phyloP scores from a whole-genome alignment of 2,113 vertebrate genomes.

The Callionymus lyra region DNA sequence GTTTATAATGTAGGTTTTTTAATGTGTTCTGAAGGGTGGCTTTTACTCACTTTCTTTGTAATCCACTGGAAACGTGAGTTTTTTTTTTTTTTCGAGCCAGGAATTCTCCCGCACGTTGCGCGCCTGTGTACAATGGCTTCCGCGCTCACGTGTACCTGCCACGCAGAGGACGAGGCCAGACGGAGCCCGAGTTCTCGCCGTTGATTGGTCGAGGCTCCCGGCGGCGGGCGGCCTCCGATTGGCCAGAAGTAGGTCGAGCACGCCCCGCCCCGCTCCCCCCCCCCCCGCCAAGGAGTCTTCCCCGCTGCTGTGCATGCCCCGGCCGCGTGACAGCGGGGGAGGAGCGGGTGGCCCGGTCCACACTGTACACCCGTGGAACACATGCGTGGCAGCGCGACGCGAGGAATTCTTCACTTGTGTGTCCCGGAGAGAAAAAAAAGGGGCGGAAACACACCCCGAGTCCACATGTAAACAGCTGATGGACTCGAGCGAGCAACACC shows the following conservation, averaged over 20 bases:
- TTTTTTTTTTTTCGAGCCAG: constrained; percentile 30
- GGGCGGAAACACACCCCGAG: constrained; percentile 2
- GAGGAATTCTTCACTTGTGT: constrained; percentile 28
- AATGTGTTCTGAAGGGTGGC: constrained; percentile 5
- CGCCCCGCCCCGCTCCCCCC: constrained; percentile 56
- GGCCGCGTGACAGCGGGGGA: constrained; percentile 65
- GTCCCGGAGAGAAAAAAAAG: background rate
- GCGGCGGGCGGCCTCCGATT: constrained; percentile 40
- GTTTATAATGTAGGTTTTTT: background rate
- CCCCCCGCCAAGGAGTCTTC: constrained; percentile 51
- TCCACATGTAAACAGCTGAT: constrained; percentile 12
- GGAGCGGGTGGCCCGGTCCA: constrained; percentile 36
- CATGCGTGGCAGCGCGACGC: constrained; percentile 29
- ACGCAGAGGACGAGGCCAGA: constrained; percentile 51
- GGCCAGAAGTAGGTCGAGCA: constrained; percentile 47
- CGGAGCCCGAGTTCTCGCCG: constrained; percentile 19
- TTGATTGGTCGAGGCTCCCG: constrained; percentile 37
- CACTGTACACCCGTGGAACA: constrained; percentile 38
- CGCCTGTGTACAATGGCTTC: constrained; percentile 55
- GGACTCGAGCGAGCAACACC: background rate
- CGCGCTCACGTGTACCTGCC: constrained; percentile 63
- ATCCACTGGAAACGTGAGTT: constrained; percentile 66
- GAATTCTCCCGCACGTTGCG: constrained; percentile 56
- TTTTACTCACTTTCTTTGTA: constrained; percentile 37
- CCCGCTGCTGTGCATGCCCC: constrained; percentile 58